These are phyloP conservation scores for Ursus arctos DNA, from an alignment of 2,113 vertebrate species.

Conservation along the genomic window DNA sequence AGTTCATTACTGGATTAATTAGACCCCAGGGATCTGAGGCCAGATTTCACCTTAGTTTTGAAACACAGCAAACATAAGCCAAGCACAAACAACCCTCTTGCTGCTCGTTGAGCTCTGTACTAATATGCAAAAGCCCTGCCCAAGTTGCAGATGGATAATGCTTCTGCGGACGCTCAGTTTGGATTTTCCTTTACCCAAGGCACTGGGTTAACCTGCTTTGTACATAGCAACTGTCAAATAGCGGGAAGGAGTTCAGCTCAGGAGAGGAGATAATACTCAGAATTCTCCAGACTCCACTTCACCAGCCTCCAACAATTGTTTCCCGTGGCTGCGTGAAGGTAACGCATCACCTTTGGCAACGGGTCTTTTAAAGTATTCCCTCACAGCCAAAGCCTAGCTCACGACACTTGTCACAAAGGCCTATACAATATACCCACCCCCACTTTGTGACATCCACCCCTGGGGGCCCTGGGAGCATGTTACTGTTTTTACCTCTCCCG, in stretches of 20 bases:
- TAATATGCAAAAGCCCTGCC: conserved; percentile 54
- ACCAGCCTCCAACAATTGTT: not conserved
- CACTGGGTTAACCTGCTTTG: conserved; percentile 38
- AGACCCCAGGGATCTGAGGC: conserved; percentile 61
- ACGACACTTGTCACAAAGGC: not conserved
- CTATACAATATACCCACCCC: not conserved
- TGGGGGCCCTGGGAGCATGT: accelerated
- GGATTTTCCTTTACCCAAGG: conserved; percentile 68
- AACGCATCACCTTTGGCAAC: not conserved
- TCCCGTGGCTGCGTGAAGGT: not conserved
- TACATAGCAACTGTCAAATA: not conserved
- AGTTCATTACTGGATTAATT: conserved; percentile 72
- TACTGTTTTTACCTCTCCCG: not conserved
- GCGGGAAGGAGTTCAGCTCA: not conserved
- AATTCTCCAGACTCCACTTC: not conserved
- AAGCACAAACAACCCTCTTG: conserved; percentile 61
- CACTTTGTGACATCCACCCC: not conserved
- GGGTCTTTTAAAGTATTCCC: not conserved
- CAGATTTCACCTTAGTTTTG: conserved; percentile 68
- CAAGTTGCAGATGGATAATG: conserved; percentile 54
- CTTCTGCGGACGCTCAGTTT: not conserved
- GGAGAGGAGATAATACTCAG: not conserved
- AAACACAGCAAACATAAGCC: conserved; percentile 65
- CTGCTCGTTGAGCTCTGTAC: conserved; percentile 28
- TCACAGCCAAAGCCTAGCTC: not conserved